Conservation (phyloP, 1,140 invertebrate genomes). For the Ceratoteleas bidentatus region DNA sequence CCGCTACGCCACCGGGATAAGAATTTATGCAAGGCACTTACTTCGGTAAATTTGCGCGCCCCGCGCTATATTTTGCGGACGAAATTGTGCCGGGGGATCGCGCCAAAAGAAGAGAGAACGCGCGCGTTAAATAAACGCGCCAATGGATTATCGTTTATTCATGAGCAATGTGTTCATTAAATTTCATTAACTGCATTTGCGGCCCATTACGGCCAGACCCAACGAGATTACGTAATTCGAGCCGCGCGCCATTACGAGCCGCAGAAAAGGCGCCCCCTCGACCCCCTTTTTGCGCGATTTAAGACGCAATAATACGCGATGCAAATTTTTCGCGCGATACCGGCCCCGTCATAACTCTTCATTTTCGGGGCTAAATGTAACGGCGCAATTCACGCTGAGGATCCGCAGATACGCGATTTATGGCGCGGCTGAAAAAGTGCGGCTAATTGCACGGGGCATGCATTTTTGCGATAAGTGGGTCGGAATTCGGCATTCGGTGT, state of each 20-base stretch:
- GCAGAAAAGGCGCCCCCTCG: conserved; percentile 19
- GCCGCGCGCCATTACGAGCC: conserved; percentile 26
- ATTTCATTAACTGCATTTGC: conserved; percentile 63
- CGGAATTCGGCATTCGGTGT: background rate
- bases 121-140: conserved; percentile 44
- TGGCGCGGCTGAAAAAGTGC: conserved; percentile 21
- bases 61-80: conserved; percentile 57
- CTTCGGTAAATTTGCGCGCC: conserved; percentile 60
- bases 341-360: conserved; percentile 45
- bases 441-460: conserved; percentile 34
- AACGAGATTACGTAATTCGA: conserved; percentile 48
- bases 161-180: conserved; percentile 64
- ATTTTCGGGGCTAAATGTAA: conserved; percentile 39
- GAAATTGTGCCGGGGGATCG: conserved; percentile 37
- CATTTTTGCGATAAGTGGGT: conserved; percentile 31
- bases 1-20: conserved; percentile 31
- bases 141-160: conserved; percentile 67
- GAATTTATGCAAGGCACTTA: conserved; percentile 67
- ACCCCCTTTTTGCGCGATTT: conserved; percentile 13
- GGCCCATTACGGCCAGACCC: conserved; percentile 44
- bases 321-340: conserved; percentile 49
- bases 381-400: conserved; percentile 13
- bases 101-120: conserved; percentile 38
- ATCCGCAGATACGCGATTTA: conserved; percentile 47
- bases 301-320: conserved; percentile 38